A percentile compares a stretch with the other conserved stretches of the same genome.
Conservation (phyloP, 1,140 invertebrate genomes). For the Drosophila lowei region DNA sequence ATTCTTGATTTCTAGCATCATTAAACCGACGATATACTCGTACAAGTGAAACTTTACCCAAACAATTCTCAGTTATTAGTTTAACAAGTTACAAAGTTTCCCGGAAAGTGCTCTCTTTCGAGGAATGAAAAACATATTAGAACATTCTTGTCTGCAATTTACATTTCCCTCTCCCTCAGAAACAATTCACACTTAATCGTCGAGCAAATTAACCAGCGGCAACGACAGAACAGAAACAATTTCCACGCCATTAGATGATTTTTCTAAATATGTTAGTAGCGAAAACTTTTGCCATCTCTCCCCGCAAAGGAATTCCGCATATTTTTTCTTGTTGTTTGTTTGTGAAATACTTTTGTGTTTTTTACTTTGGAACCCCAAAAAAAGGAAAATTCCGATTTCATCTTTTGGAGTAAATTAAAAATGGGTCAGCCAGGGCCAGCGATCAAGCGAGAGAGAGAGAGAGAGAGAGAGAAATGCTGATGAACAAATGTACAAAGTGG, state of each 20-base stretch:
- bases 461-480: conserved; percentile 25
- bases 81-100: too few relatives aligned
- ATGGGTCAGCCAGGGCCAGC: conserved; percentile 50
- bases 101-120: too few relatives aligned
- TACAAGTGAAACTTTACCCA: too few relatives aligned
- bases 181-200: conserved; percentile 17
- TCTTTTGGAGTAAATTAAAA: conserved; percentile 69
- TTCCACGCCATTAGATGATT: conserved; percentile 49
- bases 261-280: conserved; percentile 60
- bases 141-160: neutral
- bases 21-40: too few relatives aligned
- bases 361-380: conserved; percentile 36
- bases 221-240: conserved; percentile 28
- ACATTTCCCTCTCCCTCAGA: neutral
- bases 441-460: conserved; percentile 16
- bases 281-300: conserved; percentile 43
- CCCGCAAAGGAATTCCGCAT: conserved; percentile 13
- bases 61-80: too few relatives aligned
- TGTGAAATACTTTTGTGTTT: conserved; percentile 55
- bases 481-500: conserved; percentile 34
- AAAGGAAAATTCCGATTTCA: conserved; percentile 73
- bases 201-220: conserved; percentile 35
- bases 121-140: too few relatives aligned
- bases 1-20: too few relatives aligned
- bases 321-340: conserved; percentile 22